phyloP scores from a whole-genome alignment of 2,113 vertebrate species.

The Leptobrachium ailaonicum region DNA sequence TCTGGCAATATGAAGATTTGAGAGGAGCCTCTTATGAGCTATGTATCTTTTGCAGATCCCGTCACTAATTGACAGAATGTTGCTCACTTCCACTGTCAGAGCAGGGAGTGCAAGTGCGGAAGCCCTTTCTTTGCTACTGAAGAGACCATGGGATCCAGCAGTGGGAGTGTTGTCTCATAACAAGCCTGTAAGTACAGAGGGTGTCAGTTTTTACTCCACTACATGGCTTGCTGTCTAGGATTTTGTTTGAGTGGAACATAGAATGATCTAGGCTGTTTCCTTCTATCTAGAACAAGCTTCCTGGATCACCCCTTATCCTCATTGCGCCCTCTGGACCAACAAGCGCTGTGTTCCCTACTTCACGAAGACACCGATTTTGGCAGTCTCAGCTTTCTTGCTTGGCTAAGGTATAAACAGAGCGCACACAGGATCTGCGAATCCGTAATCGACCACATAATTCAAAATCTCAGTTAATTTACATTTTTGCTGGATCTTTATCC shows the following conservation, averaged over 20 bases:
- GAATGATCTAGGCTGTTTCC: not conserved
- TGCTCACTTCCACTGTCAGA: constrained; percentile 84
- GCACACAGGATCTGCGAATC: too few relatives aligned
- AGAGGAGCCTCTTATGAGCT: not conserved
- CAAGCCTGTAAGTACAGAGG: constrained; percentile 81
- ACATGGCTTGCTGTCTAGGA: not conserved
- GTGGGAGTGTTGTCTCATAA: constrained; percentile 95
- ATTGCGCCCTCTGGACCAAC: constrained; percentile 88
- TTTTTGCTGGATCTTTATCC: too few relatives aligned
- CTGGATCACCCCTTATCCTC: constrained; percentile 91
- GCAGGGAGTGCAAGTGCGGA: constrained; percentile 86
- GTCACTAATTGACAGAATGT: constrained; percentile 91
- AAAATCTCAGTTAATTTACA: too few relatives aligned
- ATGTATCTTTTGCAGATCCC: constrained; percentile 74
- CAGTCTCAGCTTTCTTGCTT: constrained; percentile 95
- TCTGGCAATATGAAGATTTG: too few relatives aligned
- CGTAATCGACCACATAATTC: too few relatives aligned
- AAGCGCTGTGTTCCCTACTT: constrained; percentile 80
- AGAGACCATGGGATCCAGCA: constrained; percentile 96
- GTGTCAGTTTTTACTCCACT: constrained; percentile 57
- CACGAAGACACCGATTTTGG: constrained; percentile 94
- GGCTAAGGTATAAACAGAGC: constrained; percentile 78
- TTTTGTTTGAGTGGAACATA: not conserved
- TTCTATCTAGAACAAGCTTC: constrained; percentile 84
- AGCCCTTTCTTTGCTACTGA: constrained; percentile 90